These are phyloP conservation scores for Himalopsyche phryganea DNA, from an alignment of 1,140 invertebrate genomes.

Conservation along the genomic window DNA sequence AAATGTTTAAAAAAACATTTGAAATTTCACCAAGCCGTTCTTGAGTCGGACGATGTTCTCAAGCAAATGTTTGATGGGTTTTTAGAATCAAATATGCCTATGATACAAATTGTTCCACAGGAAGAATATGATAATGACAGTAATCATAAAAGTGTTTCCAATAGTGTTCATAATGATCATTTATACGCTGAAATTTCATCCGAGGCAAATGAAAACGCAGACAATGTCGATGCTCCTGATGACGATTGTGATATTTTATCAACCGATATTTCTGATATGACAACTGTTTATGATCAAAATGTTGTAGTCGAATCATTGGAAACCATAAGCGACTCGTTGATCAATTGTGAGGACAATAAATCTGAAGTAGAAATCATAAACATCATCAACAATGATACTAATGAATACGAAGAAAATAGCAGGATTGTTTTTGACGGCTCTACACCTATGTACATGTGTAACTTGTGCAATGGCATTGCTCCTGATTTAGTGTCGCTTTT, in stretches of 20 bases:
- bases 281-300: neutral
- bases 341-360: neutral
- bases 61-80: slow-evolving; percentile 17
- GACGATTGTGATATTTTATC: slow-evolving; percentile 1
- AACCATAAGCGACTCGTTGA: neutral
- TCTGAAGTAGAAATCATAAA: slow-evolving; percentile 8
- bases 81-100: neutral
- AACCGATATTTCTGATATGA: slow-evolving; percentile 2
- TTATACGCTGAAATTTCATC: slow-evolving; percentile 16
- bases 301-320: slow-evolving; percentile 13
- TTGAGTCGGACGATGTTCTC: slow-evolving; percentile 13
- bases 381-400: slow-evolving; percentile 4
- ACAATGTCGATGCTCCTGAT: neutral
- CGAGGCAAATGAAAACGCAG: neutral
- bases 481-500: slow-evolving; percentile 5
- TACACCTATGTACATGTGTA: slow-evolving; percentile 21
- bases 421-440: neutral
- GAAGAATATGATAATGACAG: neutral
- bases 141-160: neutral
- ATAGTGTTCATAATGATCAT: slow-evolving; percentile 14
- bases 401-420: neutral
- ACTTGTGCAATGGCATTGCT: slow-evolving; percentile 11
- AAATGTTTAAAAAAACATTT: slow-evolving; percentile 16
- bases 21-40: slow-evolving; percentile 14
- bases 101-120: neutral